A percentile compares a stretch with the other conserved stretches of the same genome.
Conservation (phyloP, 2,113 vertebrate genomes). For the Centropus unirufus region DNA sequence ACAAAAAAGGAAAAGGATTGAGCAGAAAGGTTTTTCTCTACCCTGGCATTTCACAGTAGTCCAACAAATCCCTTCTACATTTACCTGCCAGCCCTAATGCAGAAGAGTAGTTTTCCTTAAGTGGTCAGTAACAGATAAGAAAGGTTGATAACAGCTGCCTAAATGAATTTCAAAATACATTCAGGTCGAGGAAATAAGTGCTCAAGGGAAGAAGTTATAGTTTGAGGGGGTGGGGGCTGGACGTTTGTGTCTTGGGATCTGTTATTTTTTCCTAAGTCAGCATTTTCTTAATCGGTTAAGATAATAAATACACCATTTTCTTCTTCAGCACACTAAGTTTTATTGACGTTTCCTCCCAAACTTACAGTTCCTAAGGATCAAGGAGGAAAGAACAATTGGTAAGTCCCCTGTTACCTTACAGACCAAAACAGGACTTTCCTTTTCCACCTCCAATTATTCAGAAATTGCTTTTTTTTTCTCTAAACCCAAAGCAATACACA, state of each 20-base stretch:
- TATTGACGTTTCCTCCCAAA: not conserved
- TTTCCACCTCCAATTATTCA: not conserved
- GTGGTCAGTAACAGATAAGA: not conserved
- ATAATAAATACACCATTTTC: not conserved
- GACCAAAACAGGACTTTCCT: constrained; percentile 8
- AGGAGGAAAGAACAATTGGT: constrained; percentile 40
- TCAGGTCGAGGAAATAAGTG: not conserved
- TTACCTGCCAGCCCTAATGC: not conserved
- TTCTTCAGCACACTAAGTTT: not conserved
- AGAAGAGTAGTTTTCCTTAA: not conserved
- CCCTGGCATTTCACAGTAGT: not conserved
- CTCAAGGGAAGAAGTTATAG: not conserved
- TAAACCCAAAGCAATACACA: not conserved
- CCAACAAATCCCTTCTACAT: not conserved
- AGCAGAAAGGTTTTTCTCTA: not conserved
- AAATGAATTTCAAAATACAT: not conserved
- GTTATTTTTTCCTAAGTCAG: not conserved
- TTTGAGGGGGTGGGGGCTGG: not conserved
- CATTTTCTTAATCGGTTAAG: constrained; percentile 9
- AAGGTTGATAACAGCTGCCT: not conserved
- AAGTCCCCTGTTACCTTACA: constrained; percentile 1
- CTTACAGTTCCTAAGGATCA: constrained; percentile 21
- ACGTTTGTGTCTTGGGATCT: not conserved
- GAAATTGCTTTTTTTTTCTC: not conserved
- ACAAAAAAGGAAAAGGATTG: not conserved